Evolutionary conservation across 2,113 vertebrate genomes (phyloP).

Genomic region (Syrrhaptes paradoxus): DNA sequence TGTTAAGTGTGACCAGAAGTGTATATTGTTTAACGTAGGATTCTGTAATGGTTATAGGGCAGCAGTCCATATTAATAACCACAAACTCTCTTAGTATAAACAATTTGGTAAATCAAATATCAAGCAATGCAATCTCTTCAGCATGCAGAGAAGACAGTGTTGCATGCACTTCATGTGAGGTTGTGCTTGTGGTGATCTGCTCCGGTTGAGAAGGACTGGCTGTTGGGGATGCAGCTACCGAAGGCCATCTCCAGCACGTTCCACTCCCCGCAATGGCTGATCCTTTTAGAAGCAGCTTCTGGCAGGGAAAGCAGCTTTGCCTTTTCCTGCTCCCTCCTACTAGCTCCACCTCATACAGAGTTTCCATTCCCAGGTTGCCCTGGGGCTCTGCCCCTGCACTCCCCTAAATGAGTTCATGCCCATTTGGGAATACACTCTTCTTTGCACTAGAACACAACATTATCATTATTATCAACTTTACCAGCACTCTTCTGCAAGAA

Average conservation of each 20-base stretch:
- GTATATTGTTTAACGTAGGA: background rate
- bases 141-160: background rate
- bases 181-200: background rate
- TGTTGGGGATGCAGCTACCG: background rate
- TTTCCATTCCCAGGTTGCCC: background rate
- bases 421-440: background rate
- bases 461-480: background rate
- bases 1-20: background rate
- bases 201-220: background rate
- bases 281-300: background rate
- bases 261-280: fast-evolving
- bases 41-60: background rate
- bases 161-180: background rate
- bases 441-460: background rate
- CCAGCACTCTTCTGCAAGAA: background rate
- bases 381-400: background rate
- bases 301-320: background rate
- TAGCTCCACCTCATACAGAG: background rate
- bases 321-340: background rate
- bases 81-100: background rate
- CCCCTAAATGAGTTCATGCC: background rate
- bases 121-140: background rate
- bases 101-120: background rate
- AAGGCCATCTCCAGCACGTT: background rate
- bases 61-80: background rate